Evolutionary conservation across 2,797 vertebrate species (phyloP).

Genomic region (Carcharodon carcharias): DNA sequence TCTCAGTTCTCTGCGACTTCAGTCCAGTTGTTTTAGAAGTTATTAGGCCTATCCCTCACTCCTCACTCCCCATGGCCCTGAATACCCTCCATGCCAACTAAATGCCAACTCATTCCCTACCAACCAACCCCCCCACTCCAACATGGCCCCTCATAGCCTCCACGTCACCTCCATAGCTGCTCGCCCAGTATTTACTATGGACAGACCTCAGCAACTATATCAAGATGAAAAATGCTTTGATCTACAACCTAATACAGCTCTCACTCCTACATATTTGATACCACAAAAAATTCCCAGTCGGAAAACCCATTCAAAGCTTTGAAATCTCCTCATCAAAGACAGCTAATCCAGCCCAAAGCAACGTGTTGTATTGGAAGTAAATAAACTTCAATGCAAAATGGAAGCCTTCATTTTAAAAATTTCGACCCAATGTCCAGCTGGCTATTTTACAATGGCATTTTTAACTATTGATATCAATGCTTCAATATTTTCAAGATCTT

Average conservation of each 20-base stretch:
- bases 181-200: neutral
- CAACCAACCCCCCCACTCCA: too few species aligned
- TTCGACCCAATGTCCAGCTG: neutral
- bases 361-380: neutral
- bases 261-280: neutral
- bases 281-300: neutral
- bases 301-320: neutral
- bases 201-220: neutral
- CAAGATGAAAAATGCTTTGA: neutral
- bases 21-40: too few species aligned
- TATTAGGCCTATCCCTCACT: neutral
- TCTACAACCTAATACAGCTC: neutral
- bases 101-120: neutral
- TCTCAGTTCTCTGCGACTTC: neutral
- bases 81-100: neutral
- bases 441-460: neutral
- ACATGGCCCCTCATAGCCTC: too few species aligned
- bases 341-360: neutral
- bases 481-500: neutral
- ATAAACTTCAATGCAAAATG: neutral
- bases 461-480: neutral
- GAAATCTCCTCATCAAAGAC: neutral
- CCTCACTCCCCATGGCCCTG: neutral
- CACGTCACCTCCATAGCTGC: too few species aligned
- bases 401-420: slow-evolving; percentile 11